Evolutionary conservation across 1,140 invertebrate genomes (phyloP), one percentile per base, ranked within the genome.

Genomic region (Amphibalanus amphitrite): DNA sequence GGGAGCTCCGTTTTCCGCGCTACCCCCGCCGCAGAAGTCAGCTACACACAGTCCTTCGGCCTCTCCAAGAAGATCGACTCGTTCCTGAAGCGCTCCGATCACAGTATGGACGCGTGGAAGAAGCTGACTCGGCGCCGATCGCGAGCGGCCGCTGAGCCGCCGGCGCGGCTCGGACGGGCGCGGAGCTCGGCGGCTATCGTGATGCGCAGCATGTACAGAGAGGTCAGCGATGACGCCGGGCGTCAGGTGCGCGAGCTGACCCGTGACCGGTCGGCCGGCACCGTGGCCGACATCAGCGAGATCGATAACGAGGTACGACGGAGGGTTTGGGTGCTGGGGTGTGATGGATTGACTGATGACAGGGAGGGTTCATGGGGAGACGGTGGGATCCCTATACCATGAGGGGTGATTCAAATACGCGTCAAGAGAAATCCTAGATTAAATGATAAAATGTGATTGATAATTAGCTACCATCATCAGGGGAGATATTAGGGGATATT

Each of bases 31-130:
- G 47, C 47, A 3, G 47, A 59, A 1, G 47, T 59, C 13, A 13
- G 13, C 47, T 59, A 59, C 47, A 91, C 90, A 0, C 87, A 87
- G 0, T 91, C 89, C 0, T 88, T 87, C 38, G 86, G 85, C 71
- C 81, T 93, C 28, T 86, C 85, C 3, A 84, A 83, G 30, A 89
- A 89, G 79, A 92, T 93, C 69, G 84, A 87, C 28, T 87, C 89
- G 73, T 93, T 93, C 75, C 80, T 93, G 13, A 86, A 86, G 76
- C 85, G 88, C 71, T 92, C 90, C 3, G 90, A 92, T 78, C 90
- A 92, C 78, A 85, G 91, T 0, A 89, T 90, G 85, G 88, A 92
- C 74, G 89, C 91, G 77, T 92, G 90, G 90, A 83, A 84, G 72
- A 82, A 84, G 71, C 75, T 88, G 10, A 72, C 71, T 25, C 71